A percentile compares a stretch with the other conserved stretches of the same genome.
Conservation (phyloP, 2,888 invertebrate species). For the Clitarchus hookeri region DNA sequence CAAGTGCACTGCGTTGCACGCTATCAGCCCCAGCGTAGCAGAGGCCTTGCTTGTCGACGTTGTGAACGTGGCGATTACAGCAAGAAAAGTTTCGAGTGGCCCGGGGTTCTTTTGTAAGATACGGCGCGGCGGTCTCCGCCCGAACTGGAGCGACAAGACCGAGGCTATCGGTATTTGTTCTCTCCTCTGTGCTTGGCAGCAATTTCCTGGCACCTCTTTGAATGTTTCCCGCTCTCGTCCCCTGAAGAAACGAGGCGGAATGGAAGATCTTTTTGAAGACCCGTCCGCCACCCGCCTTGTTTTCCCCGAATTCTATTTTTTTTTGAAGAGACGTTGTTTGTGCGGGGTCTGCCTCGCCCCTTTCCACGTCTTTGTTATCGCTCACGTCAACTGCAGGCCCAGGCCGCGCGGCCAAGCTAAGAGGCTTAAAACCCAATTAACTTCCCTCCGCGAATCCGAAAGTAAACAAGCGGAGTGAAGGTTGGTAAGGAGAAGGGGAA, state of each 20-base stretch:
- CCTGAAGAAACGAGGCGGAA: neutral
- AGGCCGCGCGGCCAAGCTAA: neutral
- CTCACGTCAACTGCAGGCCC: neutral
- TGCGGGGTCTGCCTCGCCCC: neutral
- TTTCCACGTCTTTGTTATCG: neutral
- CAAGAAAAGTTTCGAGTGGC: neutral
- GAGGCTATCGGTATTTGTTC: neutral
- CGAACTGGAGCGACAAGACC: neutral
- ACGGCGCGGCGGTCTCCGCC: neutral
- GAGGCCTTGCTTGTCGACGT: too few species aligned
- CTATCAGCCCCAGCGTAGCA: too few species aligned
- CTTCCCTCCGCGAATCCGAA: neutral
- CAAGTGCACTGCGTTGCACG: too few species aligned
- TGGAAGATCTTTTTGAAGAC: neutral
- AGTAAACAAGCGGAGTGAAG: neutral
- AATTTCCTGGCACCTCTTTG: slow-evolving; percentile 14
- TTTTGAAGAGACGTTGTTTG: neutral
- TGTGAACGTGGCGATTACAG: too few species aligned
- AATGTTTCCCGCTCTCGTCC: neutral
- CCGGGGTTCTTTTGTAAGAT: neutral
- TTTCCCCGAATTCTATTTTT: neutral
- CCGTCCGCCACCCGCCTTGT: neutral
- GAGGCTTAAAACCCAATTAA: slow-evolving; percentile 14
- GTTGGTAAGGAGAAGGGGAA: neutral
- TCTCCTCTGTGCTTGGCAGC: neutral